Base-by-base conservation (phyloP, 1,140 invertebrate species). In the Teleopsis dalmanni region DNA sequence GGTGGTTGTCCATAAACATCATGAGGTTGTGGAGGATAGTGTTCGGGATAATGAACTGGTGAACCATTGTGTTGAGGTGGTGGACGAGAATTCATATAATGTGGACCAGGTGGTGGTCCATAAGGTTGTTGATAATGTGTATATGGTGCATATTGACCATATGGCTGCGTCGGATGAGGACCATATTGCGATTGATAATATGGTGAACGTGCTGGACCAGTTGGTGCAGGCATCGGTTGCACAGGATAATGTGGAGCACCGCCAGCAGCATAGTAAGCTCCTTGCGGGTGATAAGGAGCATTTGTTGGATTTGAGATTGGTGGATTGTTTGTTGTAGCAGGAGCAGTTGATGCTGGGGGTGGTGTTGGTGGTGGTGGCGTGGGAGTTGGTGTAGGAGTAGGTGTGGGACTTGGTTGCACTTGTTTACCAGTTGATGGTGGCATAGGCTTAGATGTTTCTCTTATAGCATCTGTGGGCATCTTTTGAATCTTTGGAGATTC, bases 111-210 rank as follows among this genome's bases (percentile, higher is more conserved):
- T 2, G 74, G 51, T 71, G 72, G 52, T 58, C 74, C 72, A 71
- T 82, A 82, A 10, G 81, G 78, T 3, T 78, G 77, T 61, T 83
- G 82, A 51, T 83, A 83, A 1, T 65, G 61, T 14, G 79, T 72
- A 65, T 76, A 73, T 3, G 75, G 74, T 19, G 75, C 59, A 54
- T 74, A 75, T 52, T 78, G 77, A 4, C 75, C 64, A 33, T 78
- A 78, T 3, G 76, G 76, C 65, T 81, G 80, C 3, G 78, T 73
- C 50, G 78, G 78, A 59, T 79, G 78, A 23, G 78, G 78, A 0
- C 76, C 73, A 51, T 80, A 78, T 48, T 81, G 79, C 25, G 79
- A 80, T 18, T 79, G 75, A 54, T 82, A 81, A 52, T 82, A 81
- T 6, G 77, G 76, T 2, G 78, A 77, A 65, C 79, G 77, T 4